Evolutionary conservation across 2,113 vertebrate species (phyloP).

Genomic region (Chelonoidis abingdonii): DNA sequence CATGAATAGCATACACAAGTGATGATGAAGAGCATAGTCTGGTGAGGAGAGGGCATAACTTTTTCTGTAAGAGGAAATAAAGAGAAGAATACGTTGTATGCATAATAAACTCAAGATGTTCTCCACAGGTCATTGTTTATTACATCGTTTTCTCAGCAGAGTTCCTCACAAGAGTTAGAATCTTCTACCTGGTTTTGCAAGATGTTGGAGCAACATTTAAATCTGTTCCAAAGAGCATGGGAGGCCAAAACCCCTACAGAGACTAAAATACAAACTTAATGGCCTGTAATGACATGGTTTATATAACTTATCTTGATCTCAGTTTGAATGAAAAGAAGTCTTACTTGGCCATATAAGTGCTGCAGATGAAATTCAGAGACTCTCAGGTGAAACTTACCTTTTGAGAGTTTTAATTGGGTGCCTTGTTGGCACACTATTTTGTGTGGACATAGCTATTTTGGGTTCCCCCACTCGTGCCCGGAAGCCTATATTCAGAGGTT

Average conservation of each 20-base stretch:
- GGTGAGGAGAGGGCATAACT: neutral
- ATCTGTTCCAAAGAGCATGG: neutral
- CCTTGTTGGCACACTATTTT: rapidly evolving
- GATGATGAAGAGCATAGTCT: neutral
- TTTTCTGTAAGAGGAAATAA: neutral
- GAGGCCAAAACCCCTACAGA: neutral
- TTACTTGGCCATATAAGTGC: neutral
- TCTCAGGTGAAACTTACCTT: rapidly evolving
- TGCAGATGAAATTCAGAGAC: rapidly evolving
- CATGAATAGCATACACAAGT: neutral
- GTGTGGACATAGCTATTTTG: neutral
- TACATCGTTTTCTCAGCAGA: rapidly evolving
- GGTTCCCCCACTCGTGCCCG: neutral
- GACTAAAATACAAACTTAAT: neutral
- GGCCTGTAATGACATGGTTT: neutral
- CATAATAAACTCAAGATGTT: neutral
- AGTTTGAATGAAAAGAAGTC: neutral
- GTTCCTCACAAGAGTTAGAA: neutral
- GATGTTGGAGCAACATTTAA: neutral
- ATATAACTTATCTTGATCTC: rapidly evolving
- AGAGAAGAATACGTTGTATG: neutral
- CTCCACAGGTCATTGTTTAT: neutral
- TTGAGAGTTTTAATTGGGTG: neutral
- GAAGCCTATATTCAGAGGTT: neutral
- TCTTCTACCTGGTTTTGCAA: neutral